phyloP scores from a whole-genome alignment of 1,140 invertebrate genomes.

The Rhyacophila brunnea region DNA sequence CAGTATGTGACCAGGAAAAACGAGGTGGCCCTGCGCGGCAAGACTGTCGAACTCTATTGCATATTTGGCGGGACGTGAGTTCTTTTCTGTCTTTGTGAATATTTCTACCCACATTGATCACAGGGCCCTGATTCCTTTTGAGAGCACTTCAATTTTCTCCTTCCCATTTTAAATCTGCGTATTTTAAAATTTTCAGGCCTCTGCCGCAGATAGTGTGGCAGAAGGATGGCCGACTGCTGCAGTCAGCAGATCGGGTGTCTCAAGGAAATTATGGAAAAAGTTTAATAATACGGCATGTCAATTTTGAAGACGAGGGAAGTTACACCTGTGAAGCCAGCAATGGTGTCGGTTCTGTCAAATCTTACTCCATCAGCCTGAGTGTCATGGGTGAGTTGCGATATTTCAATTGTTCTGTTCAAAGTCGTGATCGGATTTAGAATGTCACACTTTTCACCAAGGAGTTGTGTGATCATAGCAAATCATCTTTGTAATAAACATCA shows the following conservation, averaged over 20 bases:
- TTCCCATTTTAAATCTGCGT: not conserved
- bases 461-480: no score
- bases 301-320: constrained; percentile 80
- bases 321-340: constrained; percentile 92
- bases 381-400: constrained; percentile 62
- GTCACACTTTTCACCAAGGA: no score
- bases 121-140: not conserved
- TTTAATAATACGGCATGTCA: constrained; percentile 79
- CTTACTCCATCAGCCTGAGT: constrained; percentile 79
- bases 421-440: no score
- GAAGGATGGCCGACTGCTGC: constrained; percentile 70
- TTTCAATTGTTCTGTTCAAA: not conserved
- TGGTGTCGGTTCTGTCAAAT: constrained; percentile 79
- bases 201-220: constrained; percentile 81
- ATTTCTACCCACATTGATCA: not conserved
- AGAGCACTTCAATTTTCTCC: not conserved
- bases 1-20: constrained; percentile 87
- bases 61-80: constrained; percentile 89
- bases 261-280: constrained; percentile 92
- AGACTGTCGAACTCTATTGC: constrained; percentile 80
- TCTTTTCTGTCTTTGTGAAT: constrained; percentile 19
- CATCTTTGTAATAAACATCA: no score
- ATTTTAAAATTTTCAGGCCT: constrained; percentile 51
- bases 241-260: constrained; percentile 71
- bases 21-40: constrained; percentile 79